Percentiles rank a stretch among this genome's conserved stretches.
phyloP scores from a whole-genome alignment of 1,140 invertebrate species.

The Drosophila cardini region DNA sequence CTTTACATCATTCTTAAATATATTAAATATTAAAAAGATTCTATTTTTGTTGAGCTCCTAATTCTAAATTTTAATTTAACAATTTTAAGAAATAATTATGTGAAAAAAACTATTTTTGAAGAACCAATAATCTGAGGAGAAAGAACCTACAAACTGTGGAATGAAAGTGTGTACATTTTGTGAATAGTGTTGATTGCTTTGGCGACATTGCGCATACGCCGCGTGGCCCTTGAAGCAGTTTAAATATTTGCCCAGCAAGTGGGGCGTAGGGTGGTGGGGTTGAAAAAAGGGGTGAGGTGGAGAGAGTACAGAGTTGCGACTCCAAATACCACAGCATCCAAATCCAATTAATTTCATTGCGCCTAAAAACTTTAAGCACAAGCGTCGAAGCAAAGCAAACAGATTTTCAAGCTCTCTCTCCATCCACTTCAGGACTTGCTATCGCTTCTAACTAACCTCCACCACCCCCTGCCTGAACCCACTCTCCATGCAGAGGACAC shows the following conservation, averaged over 20 bases:
- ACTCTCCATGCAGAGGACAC: background rate
- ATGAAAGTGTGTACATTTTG: conserved; percentile 8
- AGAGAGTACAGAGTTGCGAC: background rate
- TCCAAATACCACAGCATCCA: conserved; percentile 33
- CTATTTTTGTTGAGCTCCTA: too few relatives aligned
- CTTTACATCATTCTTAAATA: too few relatives aligned
- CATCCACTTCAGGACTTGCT: too few relatives aligned
- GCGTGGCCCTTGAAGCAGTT: conserved; percentile 5
- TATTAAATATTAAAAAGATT: too few relatives aligned
- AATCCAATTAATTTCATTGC: conserved; percentile 78
- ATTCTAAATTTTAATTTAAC: too few relatives aligned
- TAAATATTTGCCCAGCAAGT: background rate
- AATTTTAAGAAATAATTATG: too few relatives aligned
- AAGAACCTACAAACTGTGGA: background rate
- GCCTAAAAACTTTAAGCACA: conserved; percentile 78
- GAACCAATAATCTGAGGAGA: too few relatives aligned
- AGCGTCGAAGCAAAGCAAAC: conserved; percentile 66
- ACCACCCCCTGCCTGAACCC: background rate
- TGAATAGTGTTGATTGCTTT: conserved; percentile 66
- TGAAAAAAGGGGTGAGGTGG: too few relatives aligned
- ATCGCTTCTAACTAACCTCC: background rate
- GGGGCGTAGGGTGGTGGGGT: background rate
- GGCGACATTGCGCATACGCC: conserved; percentile 73
- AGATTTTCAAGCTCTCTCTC: background rate
- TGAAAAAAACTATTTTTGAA: too few relatives aligned